Base-by-base conservation (phyloP, 2,888 invertebrate species). In the Pocota personata region DNA sequence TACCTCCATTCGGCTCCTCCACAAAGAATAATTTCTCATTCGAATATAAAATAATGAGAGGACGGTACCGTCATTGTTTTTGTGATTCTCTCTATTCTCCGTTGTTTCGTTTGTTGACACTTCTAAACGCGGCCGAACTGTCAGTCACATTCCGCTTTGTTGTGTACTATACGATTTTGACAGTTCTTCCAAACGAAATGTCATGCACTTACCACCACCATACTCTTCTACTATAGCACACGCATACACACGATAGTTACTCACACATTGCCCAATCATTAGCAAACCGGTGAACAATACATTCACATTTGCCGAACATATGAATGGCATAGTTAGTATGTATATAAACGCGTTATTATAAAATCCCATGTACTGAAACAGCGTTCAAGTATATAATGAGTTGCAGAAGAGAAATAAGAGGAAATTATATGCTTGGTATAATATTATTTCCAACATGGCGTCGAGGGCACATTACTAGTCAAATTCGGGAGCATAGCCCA, bases 401-500 rank as follows among this genome's bases (percentile, higher is more conserved):
- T n/a, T n/a, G 60, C 55, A 75, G 50, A 52, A 55, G 21, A 72
- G 71, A 75, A 64, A 19, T 40, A 67, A 58, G 64, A 80, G 48
- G 58, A 83, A 58, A 77, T 77, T 66, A 73, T 72, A 48, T 78
- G 77, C 69, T 75, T 69, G 75, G 60, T 62, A 66, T 58, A 69
- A 80, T 76, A 79, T 75, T 66, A 72, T 83, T 88, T 88, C 78
- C 88, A 88, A 88, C 46, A 88, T 88, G 88, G 88, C 88, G 88
- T 87, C 88, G 60, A 66, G 77, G 82, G 69, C 66, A 87, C 69
- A 57, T 78, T 71, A 71, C 77, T 55, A 78, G 64, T 62, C 16
- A 71, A 78, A 73, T 75, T 71, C 62, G 37, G 76, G 52, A 58
- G 40, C 66, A 24, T 1, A 43, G 21, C 16, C 43, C 40, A 14